These are phyloP conservation scores for Corythornis cristatus DNA, from an alignment of 2,113 vertebrate species.

Conservation along the genomic window DNA sequence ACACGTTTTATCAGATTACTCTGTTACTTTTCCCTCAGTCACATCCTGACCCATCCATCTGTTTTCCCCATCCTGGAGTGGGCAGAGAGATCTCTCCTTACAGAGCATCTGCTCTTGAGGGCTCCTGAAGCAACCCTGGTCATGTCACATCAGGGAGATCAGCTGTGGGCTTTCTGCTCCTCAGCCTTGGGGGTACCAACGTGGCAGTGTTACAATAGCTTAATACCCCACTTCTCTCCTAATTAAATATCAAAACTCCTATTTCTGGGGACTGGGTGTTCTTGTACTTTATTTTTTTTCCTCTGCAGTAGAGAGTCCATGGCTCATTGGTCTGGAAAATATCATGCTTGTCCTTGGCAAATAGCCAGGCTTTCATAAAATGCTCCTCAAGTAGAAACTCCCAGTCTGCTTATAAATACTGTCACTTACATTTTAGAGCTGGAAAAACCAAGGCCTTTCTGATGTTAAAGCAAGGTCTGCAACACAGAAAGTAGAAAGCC, in stretches of 20 bases:
- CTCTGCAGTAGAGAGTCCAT: neutral
- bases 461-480: neutral
- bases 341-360: slow-evolving; percentile 2
- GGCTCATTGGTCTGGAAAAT: slow-evolving; percentile 47
- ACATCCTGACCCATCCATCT: neutral
- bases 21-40: neutral
- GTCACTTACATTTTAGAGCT: neutral
- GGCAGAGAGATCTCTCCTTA: neutral
- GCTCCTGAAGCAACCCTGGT: neutral
- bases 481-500: neutral
- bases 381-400: neutral
- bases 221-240: neutral
- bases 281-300: neutral
- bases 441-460: neutral
- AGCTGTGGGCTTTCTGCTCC: neutral
- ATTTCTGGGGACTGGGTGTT: neutral
- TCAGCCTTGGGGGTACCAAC: neutral
- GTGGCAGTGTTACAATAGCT: neutral
- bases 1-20: neutral
- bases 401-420: neutral
- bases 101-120: neutral
- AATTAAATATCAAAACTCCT: neutral
- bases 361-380: slow-evolving; percentile 14
- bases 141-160: neutral
- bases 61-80: neutral